phyloP scores from a whole-genome alignment of 2,113 vertebrate genomes.

The Dasyurus viverrinus region DNA sequence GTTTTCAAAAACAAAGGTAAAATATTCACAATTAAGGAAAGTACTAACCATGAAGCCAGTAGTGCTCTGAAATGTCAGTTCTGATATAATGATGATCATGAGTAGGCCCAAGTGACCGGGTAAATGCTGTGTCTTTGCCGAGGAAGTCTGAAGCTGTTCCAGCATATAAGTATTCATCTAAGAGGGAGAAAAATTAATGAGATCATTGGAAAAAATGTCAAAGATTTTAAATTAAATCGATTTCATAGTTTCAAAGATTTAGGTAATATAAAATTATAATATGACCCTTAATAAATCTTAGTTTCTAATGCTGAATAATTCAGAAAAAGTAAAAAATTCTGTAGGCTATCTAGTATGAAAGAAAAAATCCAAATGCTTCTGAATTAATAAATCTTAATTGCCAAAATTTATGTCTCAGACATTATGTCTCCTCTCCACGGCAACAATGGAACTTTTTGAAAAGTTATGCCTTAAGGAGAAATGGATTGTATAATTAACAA shows the following conservation, averaged over 20 bases:
- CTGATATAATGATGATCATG: conserved; percentile 96
- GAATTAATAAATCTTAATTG: background rate
- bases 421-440: conserved; percentile 61
- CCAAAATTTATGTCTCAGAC: conserved; percentile 52
- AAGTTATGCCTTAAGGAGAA: conserved; percentile 79
- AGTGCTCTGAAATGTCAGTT: conserved; percentile 97
- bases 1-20: conserved; percentile 62
- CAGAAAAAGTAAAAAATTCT: conserved; percentile 21
- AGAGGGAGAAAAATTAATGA: conserved; percentile 66
- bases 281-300: background rate
- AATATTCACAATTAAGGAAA: conserved; percentile 61
- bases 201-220: conserved; percentile 21
- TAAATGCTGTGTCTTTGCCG: conserved; percentile 96
- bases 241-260: conserved; percentile 23
- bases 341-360: background rate
- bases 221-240: conserved; percentile 34
- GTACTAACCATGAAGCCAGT: conserved; percentile 96
- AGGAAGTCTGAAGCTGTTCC: conserved; percentile 98
- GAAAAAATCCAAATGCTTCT: conserved; percentile 7
- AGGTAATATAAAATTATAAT: conserved; percentile 9
- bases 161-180: conserved; percentile 95
- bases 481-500: conserved; percentile 81
- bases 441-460: conserved; percentile 72
- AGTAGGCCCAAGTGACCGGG: conserved; percentile 94
- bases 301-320: background rate